Evolutionary conservation across 1,140 invertebrate genomes (phyloP).

Genomic region (Microplitis mediator): DNA sequence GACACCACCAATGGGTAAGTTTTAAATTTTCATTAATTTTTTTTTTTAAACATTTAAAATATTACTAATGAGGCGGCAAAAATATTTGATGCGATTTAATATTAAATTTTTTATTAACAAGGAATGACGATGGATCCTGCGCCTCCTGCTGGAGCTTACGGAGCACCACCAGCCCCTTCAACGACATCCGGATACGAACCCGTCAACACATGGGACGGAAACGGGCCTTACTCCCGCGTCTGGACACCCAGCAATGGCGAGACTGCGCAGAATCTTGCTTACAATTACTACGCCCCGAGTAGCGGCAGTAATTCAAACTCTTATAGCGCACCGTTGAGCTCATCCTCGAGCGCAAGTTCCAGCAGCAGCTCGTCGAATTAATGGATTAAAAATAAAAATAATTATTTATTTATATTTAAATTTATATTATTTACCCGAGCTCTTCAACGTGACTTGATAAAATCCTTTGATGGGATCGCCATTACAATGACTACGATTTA

Average conservation of each 20-base stretch:
- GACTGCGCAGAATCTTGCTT: constrained; percentile 72
- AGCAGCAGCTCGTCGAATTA: constrained; percentile 58
- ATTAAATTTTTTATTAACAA: constrained; percentile 37
- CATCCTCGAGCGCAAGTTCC: constrained; percentile 63
- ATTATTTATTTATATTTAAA: no score
- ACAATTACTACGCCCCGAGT: constrained; percentile 75
- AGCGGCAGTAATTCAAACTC: constrained; percentile 54
- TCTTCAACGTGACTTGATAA: no score
- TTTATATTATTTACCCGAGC: no score
- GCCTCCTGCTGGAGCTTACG: constrained; percentile 63
- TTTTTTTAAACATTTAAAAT: background rate
- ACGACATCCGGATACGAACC: constrained; percentile 65
- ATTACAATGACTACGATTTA: no score
- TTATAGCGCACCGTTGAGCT: constrained; percentile 53
- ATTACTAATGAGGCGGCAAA: no score
- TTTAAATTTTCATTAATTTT: background rate
- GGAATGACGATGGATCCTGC: constrained; percentile 75
- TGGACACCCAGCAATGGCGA: constrained; percentile 67
- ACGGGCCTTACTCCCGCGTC: constrained; percentile 75
- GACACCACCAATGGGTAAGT: constrained; percentile 56
- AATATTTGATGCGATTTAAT: background rate
- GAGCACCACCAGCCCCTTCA: constrained; percentile 64
- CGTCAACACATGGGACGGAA: constrained; percentile 67
- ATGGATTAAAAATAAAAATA: no score
- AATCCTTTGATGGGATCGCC: no score